Evolutionary conservation across 92 coral and sea anemone species (phyloP).

Genomic region (Zoanthus solanderi): DNA sequence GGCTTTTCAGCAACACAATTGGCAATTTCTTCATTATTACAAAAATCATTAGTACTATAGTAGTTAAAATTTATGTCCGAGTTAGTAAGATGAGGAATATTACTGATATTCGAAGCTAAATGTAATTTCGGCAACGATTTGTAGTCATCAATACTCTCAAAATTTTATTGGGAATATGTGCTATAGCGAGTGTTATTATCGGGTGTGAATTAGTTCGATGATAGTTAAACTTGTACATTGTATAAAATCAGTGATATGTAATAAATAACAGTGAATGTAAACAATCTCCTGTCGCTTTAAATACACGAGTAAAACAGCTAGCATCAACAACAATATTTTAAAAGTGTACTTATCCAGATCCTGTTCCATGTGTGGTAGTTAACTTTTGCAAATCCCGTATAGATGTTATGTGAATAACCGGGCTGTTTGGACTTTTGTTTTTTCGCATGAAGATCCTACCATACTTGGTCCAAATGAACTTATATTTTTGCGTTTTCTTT

Average conservation of each 20-base stretch:
- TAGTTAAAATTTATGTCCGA: too few species aligned
- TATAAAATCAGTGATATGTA: constrained; percentile 13
- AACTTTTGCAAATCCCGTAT: constrained; percentile 39
- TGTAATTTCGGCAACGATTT: too few species aligned
- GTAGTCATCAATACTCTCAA: too few species aligned
- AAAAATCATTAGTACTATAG: too few species aligned
- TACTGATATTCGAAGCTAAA: too few species aligned
- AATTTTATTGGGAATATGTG: too few species aligned
- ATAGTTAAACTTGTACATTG: not conserved
- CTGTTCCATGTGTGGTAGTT: constrained; percentile 21
- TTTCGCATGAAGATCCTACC: constrained; percentile 10
- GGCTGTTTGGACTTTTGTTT: constrained; percentile 17
- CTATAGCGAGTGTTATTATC: too few species aligned
- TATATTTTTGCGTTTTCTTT: constrained; percentile 9
- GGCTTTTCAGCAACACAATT: too few species aligned
- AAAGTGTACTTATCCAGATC: constrained; percentile 39
- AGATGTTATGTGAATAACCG: constrained; percentile 35
- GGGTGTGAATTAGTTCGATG: too few species aligned
- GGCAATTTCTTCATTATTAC: too few species aligned
- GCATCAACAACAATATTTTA: constrained; percentile 16
- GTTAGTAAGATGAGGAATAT: too few species aligned
- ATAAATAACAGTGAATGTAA: constrained; percentile 22
- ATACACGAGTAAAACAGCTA: constrained; percentile 16
- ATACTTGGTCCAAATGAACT: constrained; percentile 14
- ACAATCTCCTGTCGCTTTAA: constrained; percentile 35